Base-by-base conservation (phyloP, 2,888 invertebrate genomes). In the Zaprionus bogoriensis region DNA sequence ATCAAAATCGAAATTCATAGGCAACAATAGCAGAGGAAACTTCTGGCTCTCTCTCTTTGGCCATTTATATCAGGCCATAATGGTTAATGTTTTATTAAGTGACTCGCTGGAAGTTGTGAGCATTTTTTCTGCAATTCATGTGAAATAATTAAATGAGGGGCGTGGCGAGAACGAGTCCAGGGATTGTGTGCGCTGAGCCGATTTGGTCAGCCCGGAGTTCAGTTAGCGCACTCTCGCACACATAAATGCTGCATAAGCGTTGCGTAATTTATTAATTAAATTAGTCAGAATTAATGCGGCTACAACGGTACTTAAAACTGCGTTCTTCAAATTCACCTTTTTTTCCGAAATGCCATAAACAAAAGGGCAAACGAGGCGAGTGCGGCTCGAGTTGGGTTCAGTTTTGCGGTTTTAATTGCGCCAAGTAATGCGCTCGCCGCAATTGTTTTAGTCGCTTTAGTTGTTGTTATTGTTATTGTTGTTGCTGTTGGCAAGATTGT, bases 321-420 rank as follows among this genome's bases (percentile, higher is more conserved):
- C 38, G 67, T 65, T 60, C 60, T 61, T 61, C 50, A 51, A 67
- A 44, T 58, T 42, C 48, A 41, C 66, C 58, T 57, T 61, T 65
- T 67, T 57, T 61, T 47, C 19, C 14, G 28, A 53, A 73, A 62
- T 73, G 36, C 46, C 44, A 52, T 45, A 41, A 54, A 51, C 50
- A 63, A 62, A 58, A 36, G 58, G 52, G 54, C 30, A 59, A 74
- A 60, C 28, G 7, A 44, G 50, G 22, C 19, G 44, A 48, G 39
- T 27, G 48, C 46, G 27, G 32, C 47, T 10, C 38, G 23, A 27
- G 63, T 42, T 63, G 61, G 63, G 65, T 63, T 58, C 42, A 58
- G 67, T 66, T 70, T 75, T 85, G 80, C 42, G 80, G 80, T 73
- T 80, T 79, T 78, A 85, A 85, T 80, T 82, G 86, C 70, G 79